Evolutionary conservation across 2,888 invertebrate species (phyloP).

Genomic region (Lochmaea capreae): DNA sequence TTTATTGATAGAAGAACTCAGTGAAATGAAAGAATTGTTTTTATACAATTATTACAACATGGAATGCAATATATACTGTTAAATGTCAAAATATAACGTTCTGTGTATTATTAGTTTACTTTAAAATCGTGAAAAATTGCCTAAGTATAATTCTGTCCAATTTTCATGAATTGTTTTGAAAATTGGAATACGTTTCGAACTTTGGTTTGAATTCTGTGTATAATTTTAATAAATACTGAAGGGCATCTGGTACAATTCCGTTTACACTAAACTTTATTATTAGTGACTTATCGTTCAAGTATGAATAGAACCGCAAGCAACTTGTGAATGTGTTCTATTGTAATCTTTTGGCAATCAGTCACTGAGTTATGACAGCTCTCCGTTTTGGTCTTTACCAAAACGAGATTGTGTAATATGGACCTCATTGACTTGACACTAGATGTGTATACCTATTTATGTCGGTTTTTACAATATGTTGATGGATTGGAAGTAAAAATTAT

Average conservation of each 20-base stretch:
- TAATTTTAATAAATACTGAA: neutral
- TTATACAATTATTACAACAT: neutral
- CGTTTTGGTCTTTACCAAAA: conserved; percentile 56
- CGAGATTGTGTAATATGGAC: conserved; percentile 55
- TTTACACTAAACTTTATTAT: conserved; percentile 38
- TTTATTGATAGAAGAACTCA: neutral
- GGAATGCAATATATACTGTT: too few relatives aligned
- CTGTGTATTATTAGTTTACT: too few relatives aligned
- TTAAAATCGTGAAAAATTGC: too few relatives aligned
- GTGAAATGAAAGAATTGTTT: neutral
- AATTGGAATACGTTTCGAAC: neutral
- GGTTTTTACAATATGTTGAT: conserved; percentile 37
- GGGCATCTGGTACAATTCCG: conserved; percentile 36
- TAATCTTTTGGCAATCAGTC: conserved; percentile 55
- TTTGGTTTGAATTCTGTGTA: neutral
- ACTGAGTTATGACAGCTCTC: conserved; percentile 60
- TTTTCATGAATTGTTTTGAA: neutral
- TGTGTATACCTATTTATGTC: conserved; percentile 47
- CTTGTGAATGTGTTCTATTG: conserved; percentile 50
- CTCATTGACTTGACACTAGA: conserved; percentile 52
- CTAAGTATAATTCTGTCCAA: neutral
- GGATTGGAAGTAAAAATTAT: conserved; percentile 9
- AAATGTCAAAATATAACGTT: too few relatives aligned
- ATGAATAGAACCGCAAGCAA: conserved; percentile 47
- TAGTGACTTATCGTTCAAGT: conserved; percentile 35